Base-by-base conservation (phyloP, 2,113 vertebrate species). In the Psilopsiagon aurifrons region DNA sequence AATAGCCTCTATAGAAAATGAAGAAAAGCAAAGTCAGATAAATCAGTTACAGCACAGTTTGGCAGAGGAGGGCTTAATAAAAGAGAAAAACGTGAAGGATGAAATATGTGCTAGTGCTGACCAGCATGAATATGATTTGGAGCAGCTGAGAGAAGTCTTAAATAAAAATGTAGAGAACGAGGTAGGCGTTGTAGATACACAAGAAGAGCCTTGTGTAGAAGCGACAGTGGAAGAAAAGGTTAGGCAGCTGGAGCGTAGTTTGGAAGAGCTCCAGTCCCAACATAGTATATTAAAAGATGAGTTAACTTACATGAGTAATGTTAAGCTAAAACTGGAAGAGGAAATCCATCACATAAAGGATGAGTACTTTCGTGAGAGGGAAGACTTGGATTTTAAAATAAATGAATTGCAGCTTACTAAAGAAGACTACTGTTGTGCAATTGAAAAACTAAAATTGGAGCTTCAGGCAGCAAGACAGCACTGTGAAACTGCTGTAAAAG, bases 301-400 rank as follows among this genome's bases (percentile, higher is more conserved):
- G 90, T 97, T 99, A 54, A 99, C 98, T 22, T 98, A 99, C 28
- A 98, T 99, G 95, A 98, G 96, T 71, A 99, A 99, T 92, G 98
- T 99, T 91, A 99, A 99, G 70, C 93, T 95, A 51, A 98, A 99
- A 95, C 98, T 99, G 29, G 99, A 99, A 90, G 97, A 98, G 46
- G 99, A 99, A 75, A 97, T 99, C 75, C 98, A 98, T 12, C 98
- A 95, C 49, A 47, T 97, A 79, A 99, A 98, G 88, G 98, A 99
- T 89, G 99, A 99, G 55, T 99, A 99, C 88, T 98, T 99, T 78
- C 97, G 98, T 74, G 99, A 99, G 90, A 98, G 97, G 73, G 99
- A 99, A 94, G 99, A 99, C 80, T 97, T 99, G 68, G 99, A 99
- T 69, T 99, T 99, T 94, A 99, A 99, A 97, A 98, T 99, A 85